Conservation (phyloP, 2,113 vertebrate species). For the Laterallus jamaicensis region DNA sequence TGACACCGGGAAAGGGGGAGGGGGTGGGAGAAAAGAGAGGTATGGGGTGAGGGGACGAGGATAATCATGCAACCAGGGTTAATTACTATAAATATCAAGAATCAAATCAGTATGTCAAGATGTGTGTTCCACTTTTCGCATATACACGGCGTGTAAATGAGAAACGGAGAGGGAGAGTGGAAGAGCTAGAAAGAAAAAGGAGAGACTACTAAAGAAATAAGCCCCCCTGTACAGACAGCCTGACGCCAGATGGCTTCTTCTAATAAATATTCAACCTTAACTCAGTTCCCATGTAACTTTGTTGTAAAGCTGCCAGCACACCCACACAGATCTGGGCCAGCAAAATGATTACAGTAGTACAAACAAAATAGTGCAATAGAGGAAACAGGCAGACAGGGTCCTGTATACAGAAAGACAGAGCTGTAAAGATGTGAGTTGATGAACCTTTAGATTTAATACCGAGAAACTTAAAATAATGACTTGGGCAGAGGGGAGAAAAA, state of each 20-base stretch:
- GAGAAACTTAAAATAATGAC: constrained; percentile 69
- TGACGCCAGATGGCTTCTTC: constrained; percentile 99
- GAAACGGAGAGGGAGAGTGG: constrained; percentile 72
- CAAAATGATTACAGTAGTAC: constrained; percentile 99
- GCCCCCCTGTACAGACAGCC: constrained; percentile 96
- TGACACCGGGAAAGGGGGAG: neutral
- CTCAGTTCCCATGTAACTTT: constrained; percentile 99
- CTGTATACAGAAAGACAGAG: constrained; percentile 90
- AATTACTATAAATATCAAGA: constrained; percentile 68
- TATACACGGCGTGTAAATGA: constrained; percentile 64
- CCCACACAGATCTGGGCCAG: constrained; percentile 97
- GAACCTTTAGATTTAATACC: constrained; percentile 77
- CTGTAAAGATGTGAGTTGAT: constrained; percentile 84
- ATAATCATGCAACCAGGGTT: constrained; percentile 41
- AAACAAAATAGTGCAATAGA: constrained; percentile 96
- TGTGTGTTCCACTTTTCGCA: constrained; percentile 76
- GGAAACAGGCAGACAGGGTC: constrained; percentile 94
- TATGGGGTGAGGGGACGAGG: neutral
- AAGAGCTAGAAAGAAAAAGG: constrained; percentile 83
- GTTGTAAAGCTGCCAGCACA: constrained; percentile 97
- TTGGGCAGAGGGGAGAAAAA: constrained; percentile 17
- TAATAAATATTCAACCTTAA: constrained; percentile 99
- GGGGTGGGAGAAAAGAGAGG: neutral
- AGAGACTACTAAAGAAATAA: constrained; percentile 89
- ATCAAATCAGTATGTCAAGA: constrained; percentile 76